Conservation (phyloP, 2,113 vertebrate species). For the Perca fluviatilis region DNA sequence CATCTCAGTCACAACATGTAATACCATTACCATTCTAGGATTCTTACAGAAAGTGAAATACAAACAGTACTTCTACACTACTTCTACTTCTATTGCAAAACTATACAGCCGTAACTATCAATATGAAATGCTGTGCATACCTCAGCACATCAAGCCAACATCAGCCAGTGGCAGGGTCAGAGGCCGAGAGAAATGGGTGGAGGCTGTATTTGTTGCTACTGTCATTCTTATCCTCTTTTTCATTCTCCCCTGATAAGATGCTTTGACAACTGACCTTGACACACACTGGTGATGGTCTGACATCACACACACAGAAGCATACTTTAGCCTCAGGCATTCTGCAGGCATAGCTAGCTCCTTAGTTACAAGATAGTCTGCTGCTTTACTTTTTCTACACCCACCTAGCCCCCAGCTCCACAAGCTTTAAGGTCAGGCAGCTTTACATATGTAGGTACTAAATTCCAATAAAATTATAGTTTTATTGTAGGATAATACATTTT, state of each 20-base stretch:
- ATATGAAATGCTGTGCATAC: constrained; percentile 45
- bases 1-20: not conserved
- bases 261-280: constrained; percentile 65
- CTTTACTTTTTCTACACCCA: not conserved
- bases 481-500: not conserved
- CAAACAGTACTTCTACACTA: not conserved
- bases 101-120: constrained; percentile 39
- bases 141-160: constrained; percentile 55
- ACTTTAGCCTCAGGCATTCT: constrained; percentile 15
- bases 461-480: not conserved
- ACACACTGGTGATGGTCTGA: constrained; percentile 38
- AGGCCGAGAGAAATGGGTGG: constrained; percentile 39
- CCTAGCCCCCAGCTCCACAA: not conserved
- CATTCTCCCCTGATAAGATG: constrained; percentile 50
- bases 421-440: not conserved
- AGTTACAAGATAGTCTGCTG: constrained; percentile 19
- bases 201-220: constrained; percentile 56
- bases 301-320: constrained; percentile 20
- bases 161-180: constrained; percentile 58
- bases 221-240: constrained; percentile 58
- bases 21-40: too few species aligned
- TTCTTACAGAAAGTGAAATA: constrained; percentile 24
- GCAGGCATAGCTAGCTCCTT: not conserved
- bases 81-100: constrained; percentile 23
- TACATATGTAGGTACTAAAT: not conserved